A percentile compares a stretch with the other conserved stretches of the same genome.
These are phyloP conservation scores for Diogma glabrata DNA, from an alignment of 2,888 invertebrate genomes.

Conservation along the genomic window DNA sequence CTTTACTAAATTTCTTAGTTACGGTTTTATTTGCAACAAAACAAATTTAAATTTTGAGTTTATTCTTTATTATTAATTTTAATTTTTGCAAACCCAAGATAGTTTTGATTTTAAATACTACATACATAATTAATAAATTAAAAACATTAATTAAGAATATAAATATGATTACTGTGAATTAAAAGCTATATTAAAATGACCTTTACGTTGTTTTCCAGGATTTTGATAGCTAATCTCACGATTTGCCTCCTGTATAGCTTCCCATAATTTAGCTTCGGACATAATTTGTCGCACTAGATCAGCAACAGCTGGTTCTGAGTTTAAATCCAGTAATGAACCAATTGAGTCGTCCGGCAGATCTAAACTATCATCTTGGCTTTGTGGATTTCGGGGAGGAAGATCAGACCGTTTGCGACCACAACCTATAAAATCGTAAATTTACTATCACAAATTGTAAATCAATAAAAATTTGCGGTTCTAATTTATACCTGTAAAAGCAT, in stretches of 20 bases:
- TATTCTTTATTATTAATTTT: too few relatives aligned
- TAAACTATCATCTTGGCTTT: conserved; percentile 29
- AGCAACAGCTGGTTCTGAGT: conserved; percentile 57
- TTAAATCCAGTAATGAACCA: conserved; percentile 52
- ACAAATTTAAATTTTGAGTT: too few relatives aligned
- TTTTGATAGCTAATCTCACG: conserved; percentile 54
- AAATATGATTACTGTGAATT: conserved; percentile 10
- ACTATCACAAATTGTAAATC: not conserved
- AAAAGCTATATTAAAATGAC: conserved; percentile 7
- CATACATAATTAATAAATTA: too few relatives aligned
- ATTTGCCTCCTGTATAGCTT: conserved; percentile 68
- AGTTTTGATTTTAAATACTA: too few relatives aligned
- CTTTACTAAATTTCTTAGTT: too few relatives aligned
- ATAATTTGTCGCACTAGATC: conserved; percentile 67
- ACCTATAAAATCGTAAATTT: conserved; percentile 39
- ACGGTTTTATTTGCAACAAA: too few relatives aligned
- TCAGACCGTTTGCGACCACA: conserved; percentile 59
- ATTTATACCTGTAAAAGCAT: conserved; percentile 65
- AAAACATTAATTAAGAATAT: too few relatives aligned
- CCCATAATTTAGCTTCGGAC: conserved; percentile 67
- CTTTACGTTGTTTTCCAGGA: conserved; percentile 22
- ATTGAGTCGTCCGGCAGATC: conserved; percentile 46
- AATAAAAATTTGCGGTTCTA: not conserved
- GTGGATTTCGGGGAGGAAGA: conserved; percentile 28
- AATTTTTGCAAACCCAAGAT: too few relatives aligned